Conservation (phyloP, 2,113 vertebrate genomes). For the Parus major region DNA sequence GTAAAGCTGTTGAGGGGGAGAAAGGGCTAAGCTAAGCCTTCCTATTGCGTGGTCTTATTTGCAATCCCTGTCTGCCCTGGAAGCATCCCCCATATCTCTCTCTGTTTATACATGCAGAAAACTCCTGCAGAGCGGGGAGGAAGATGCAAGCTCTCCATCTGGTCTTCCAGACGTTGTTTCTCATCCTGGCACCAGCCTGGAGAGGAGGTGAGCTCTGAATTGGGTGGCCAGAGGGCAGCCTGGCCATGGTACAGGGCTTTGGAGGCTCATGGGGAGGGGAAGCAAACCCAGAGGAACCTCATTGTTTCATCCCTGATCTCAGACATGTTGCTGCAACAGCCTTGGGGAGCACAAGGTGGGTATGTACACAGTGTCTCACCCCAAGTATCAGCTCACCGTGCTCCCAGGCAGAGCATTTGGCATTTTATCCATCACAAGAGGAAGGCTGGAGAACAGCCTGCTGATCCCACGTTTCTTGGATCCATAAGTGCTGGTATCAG, state of each 20-base stretch:
- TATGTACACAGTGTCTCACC: not conserved
- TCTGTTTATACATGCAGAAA: not conserved
- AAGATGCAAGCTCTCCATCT: not conserved
- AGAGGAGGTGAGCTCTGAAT: not conserved
- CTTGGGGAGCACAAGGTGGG: not conserved
- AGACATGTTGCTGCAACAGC: not conserved
- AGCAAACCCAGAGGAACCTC: not conserved
- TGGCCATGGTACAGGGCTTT: not conserved
- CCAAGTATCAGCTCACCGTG: rapidly evolving
- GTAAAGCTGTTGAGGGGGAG: not conserved
- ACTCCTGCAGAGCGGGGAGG: not conserved
- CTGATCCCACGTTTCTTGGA: not conserved
- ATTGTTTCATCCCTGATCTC: not conserved
- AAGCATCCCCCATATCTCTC: not conserved
- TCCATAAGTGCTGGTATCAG: not conserved
- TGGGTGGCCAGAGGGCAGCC: not conserved
- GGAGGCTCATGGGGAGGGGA: not conserved
- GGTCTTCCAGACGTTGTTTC: not conserved
- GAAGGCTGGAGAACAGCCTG: not conserved
- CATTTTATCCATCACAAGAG: not conserved
- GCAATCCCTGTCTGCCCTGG: not conserved
- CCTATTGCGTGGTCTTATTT: not conserved
- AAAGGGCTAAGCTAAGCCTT: not conserved
- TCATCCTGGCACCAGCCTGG: not conserved
- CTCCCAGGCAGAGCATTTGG: not conserved